Evolutionary conservation across 2,797 vertebrate genomes (phyloP).

Genomic region (Sebastolobus altivelis): DNA sequence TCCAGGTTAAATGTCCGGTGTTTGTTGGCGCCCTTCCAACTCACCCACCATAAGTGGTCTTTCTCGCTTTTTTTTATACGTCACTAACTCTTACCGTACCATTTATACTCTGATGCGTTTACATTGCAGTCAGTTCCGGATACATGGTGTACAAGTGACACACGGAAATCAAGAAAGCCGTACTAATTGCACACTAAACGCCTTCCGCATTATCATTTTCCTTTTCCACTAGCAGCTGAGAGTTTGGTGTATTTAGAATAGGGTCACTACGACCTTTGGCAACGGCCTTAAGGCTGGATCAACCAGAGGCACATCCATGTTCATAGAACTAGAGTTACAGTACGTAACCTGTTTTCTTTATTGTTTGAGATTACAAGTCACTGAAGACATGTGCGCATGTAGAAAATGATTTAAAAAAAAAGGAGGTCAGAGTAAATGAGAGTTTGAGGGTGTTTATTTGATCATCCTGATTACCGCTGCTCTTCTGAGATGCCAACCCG

Average conservation of each 20-base stretch:
- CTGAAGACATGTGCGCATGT: background rate
- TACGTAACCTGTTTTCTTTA: constrained; percentile 11
- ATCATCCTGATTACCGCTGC: constrained; percentile 44
- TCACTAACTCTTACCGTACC: no score
- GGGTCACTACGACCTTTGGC: background rate
- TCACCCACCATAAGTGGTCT: background rate
- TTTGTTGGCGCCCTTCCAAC: background rate
- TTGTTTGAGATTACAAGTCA: constrained; percentile 41
- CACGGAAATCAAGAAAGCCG: no score
- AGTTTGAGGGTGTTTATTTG: constrained; percentile 45
- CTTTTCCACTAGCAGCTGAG: background rate
- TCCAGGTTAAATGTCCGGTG: background rate
- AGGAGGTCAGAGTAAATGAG: constrained; percentile 25
- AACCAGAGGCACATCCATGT: background rate
- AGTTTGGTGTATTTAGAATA: background rate
- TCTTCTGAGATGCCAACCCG: constrained; percentile 35
- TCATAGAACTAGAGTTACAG: constrained; percentile 10
- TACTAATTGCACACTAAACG: no score
- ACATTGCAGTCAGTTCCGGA: no score
- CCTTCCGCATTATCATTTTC: no score
- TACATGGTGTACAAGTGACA: no score
- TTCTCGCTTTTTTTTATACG: no score
- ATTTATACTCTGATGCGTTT: no score
- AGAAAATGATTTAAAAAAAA: constrained; percentile 28
- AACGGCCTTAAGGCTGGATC: background rate